Base-by-base conservation (phyloP, 2,113 vertebrate species). In the Maccullochella peelii region DNA sequence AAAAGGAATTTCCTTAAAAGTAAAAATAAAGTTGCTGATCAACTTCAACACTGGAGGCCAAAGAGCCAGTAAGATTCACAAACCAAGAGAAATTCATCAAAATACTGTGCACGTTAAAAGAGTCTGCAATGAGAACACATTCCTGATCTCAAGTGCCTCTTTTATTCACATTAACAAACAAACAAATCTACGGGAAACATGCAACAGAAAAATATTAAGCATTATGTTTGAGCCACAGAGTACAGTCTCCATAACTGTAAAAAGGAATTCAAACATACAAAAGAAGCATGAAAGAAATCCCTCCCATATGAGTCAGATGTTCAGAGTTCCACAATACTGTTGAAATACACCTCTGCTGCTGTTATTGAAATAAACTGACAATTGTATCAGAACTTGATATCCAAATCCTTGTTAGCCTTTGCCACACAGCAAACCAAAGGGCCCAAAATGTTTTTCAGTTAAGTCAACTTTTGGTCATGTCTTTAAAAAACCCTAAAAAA, bases 91-190 rank as follows among this genome's bases (percentile, higher is more conserved):
- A 33, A 71, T 40, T 21, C 0, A 52, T 67, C 16, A 6, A 70
- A 77, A 30, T 8, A 16, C 0, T 27, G 38, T 25, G 38, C 0
- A 18, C 0, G 44, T 9, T 9, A 70, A 73, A 63, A 67, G 47
- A 76, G 40, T 61, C 38, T 40, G 38, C 68, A 42, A 30, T 10
- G 6, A 80, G 16, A 75, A 30, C 69, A 49, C n/a, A n/a, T n/a
- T n/a, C n/a, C n/a, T n/a, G 54, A 82, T 84, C 77, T 94, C 89
- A 95, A 95, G 93, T 93, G 94, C 90, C 63, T 94, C 77, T 93
- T 88, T 96, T 94, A 95, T 95, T 96, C 94, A 95, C 92, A 93
- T 86, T 73, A 87, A 91, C 83, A 90, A 89, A 94, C 88, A 84
- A 88, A 93, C 84, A 88, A 89, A 86, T 83, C 69, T 83, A 86